A percentile compares a stretch with the other conserved stretches of the same genome.
phyloP scores from a whole-genome alignment of 2,797 vertebrate species.

The Holocentrus rufus region DNA sequence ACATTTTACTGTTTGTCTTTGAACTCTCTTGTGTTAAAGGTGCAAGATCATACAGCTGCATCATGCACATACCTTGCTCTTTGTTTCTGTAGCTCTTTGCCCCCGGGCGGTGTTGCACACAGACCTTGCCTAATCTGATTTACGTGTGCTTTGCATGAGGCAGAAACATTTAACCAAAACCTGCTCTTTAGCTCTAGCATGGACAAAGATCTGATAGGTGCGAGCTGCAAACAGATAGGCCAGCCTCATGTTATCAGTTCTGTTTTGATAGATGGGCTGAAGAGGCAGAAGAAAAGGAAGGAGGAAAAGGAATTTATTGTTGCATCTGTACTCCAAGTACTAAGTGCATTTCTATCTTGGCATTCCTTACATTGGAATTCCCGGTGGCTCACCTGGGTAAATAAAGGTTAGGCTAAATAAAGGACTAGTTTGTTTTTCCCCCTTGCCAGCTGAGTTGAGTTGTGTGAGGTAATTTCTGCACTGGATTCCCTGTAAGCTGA shows the following conservation, averaged over 20 bases:
- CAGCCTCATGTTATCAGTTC: conserved; percentile 2
- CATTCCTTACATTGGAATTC: background rate
- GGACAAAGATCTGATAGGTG: background rate
- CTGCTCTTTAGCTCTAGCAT: background rate
- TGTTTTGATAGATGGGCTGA: no score
- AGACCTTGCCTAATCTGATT: background rate
- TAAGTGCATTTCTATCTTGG: background rate
- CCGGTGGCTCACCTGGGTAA: background rate
- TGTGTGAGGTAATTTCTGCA: conserved; percentile 54
- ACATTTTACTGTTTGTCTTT: conserved; percentile 20
- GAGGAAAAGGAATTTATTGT: background rate
- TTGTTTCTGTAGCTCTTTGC: conserved; percentile 7
- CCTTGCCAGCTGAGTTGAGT: conserved; percentile 10
- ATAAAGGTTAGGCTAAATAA: conserved; percentile 28
- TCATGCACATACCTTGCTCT: conserved; percentile 13
- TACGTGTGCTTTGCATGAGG: conserved; percentile 13
- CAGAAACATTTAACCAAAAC: conserved; percentile 7
- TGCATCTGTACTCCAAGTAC: background rate
- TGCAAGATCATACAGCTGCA: conserved; percentile 22
- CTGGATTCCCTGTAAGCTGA: conserved; percentile 54
- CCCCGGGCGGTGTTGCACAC: background rate
- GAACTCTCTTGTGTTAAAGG: conserved; percentile 16
- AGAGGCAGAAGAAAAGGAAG: no score
- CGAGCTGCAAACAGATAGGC: background rate
- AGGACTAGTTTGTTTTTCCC: conserved; percentile 42